Base-by-base conservation (phyloP, 2,113 vertebrate species). In the Seriola quinqueradiata region DNA sequence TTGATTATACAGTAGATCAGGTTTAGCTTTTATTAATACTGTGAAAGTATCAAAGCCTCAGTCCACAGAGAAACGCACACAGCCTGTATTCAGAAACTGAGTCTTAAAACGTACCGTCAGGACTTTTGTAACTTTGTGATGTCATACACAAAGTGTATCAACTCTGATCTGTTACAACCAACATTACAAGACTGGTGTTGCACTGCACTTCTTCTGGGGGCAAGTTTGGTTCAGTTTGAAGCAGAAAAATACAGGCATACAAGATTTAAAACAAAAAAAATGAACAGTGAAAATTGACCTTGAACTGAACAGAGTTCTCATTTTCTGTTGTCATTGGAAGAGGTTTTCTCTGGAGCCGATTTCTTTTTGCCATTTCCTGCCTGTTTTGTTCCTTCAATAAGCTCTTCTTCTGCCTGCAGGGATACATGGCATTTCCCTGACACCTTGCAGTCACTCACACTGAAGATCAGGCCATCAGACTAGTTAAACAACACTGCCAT, bases 401-500 rank as follows among this genome's bases (percentile, higher is more conserved):
- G 38, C 23, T 54, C n/a, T 16, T 36, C 11, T 16, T 46, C 17
- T 52, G 61, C 57, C 70, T 44, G 36, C 71, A 52, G 50, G 28
- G 21, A 23, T 3, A 2, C 25, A 67, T 65, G 52, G 28, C 54
- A 17, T 34, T 14, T 59, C 34, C 40, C 28, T 65, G 28, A 48
- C 50, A 54, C 19, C 17, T 25, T 36, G 8, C 34, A 80, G 46
- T 71, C 55, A 36, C 5, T 38, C 67, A 63, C 42, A 4, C 5
- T 16, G 38, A 66, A 57, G 48, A 67, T 78, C 70, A 61, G 50
- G 6, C 50, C 23, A 19, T 11, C 1, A 10, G 16, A 67, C 69
- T 10, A 57, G 77, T 80, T 77, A 57, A 64, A 55, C 90, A 90
- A 88, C 86, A 88, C 32, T 52, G 85, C 89, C 93, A 75, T 73